Conservation (phyloP, 2,888 invertebrate species). For the Ferdinandea cuprea region DNA sequence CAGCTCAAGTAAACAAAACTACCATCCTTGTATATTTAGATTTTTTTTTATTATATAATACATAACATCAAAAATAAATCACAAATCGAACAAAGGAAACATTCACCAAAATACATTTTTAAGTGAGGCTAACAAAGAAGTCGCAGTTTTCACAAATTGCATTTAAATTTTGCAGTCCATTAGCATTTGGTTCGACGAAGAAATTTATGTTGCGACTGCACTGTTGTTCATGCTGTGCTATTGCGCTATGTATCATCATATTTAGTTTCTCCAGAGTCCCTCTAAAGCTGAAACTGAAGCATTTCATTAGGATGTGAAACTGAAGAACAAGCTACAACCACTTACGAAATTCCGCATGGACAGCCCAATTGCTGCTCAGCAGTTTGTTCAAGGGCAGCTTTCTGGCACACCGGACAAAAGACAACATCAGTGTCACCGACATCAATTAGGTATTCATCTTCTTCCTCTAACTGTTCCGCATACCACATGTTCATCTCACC, state of each 20-base stretch:
- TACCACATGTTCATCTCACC: constrained; percentile 81
- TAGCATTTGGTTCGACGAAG: constrained; percentile 77
- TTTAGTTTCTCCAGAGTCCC: constrained; percentile 74
- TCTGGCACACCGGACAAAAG: constrained; percentile 85
- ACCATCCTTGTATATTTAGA: not conserved
- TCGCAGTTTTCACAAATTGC: constrained; percentile 80
- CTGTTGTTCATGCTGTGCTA: constrained; percentile 77
- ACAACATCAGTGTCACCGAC: constrained; percentile 82
- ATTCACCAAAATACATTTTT: no score
- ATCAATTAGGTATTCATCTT: constrained; percentile 77
- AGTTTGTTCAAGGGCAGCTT: constrained; percentile 80
- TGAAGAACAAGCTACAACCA: not conserved
- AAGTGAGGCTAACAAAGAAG: constrained; percentile 77
- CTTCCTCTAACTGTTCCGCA: constrained; percentile 78
- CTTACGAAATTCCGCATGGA: constrained; percentile 80
- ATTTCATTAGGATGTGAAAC: not conserved
- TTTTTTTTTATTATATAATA: not conserved
- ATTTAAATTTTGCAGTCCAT: constrained; percentile 69
- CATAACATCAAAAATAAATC: not conserved
- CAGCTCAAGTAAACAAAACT: not conserved
- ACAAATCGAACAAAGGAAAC: not conserved
- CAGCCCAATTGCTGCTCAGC: constrained; percentile 79
- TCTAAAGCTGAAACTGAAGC: constrained; percentile 76
- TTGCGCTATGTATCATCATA: constrained; percentile 69
- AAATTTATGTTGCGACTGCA: constrained; percentile 78